Percentiles rank a stretch among this genome's conserved stretches.
These are phyloP conservation scores for Chamaetylas fuelleborni DNA, from an alignment of 2,113 vertebrate species.

Conservation along the genomic window DNA sequence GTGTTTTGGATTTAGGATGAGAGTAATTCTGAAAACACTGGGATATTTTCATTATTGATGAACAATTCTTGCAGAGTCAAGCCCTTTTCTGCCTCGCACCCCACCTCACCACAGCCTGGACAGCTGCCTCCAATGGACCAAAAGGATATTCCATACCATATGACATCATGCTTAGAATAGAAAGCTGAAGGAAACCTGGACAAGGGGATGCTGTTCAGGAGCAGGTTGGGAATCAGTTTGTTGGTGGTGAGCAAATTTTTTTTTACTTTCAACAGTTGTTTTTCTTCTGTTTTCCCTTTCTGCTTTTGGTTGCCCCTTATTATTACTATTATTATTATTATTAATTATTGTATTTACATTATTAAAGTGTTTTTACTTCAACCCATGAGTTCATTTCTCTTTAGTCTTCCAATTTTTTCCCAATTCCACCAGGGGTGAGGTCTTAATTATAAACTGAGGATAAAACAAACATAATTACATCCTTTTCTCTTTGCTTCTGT, in stretches of 20 bases:
- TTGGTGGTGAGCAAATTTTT: neutral
- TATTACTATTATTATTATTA: neutral
- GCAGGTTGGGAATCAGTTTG: accelerated
- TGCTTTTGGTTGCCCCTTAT: neutral
- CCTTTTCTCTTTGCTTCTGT: neutral
- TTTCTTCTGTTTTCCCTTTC: neutral
- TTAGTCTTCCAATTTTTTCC: neutral
- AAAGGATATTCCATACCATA: neutral
- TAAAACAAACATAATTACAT: neutral
- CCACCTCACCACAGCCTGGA: neutral
- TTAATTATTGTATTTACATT: neutral
- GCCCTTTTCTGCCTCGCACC: neutral
- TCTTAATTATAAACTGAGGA: neutral
- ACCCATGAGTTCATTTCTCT: neutral
- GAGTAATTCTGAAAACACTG: neutral
- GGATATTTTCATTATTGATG: neutral
- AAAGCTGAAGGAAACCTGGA: neutral
- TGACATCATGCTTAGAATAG: neutral
- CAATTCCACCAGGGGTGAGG: neutral
- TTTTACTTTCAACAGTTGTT: neutral
- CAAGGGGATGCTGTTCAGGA: neutral
- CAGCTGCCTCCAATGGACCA: neutral
- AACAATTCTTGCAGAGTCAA: neutral
- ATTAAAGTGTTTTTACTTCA: neutral
- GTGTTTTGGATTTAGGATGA: neutral